A percentile compares a stretch with the other conserved stretches of the same genome.
Evolutionary conservation across 2,113 vertebrate species (phyloP).

Genomic region (Macrotus californicus): DNA sequence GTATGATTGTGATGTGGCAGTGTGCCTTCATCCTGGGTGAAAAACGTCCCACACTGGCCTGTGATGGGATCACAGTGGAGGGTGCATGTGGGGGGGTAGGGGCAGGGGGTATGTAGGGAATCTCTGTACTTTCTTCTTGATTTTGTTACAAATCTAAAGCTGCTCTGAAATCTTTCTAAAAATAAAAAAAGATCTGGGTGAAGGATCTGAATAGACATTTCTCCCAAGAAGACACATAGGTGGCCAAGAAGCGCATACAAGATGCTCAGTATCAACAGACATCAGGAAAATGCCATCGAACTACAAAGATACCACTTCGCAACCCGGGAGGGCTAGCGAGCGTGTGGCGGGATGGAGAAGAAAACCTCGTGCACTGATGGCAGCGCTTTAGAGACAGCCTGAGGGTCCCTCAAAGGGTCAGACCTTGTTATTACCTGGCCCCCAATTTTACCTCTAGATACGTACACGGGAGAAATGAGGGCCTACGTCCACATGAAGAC

Average conservation of each 20-base stretch:
- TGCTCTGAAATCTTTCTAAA: too few relatives aligned
- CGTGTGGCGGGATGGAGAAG: not conserved
- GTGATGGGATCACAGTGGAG: too few relatives aligned
- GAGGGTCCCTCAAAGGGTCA: not conserved
- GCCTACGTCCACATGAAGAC: not conserved
- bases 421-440: too few relatives aligned
- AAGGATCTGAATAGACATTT: not conserved
- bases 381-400: not conserved
- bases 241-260: too few relatives aligned
- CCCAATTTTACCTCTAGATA: not conserved
- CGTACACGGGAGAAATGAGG: not conserved
- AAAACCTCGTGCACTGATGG: not conserved
- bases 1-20: not conserved
- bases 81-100: not conserved
- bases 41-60: not conserved
- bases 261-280: not conserved
- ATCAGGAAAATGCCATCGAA: not conserved
- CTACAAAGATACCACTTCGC: not conserved
- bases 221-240: not conserved
- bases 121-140: not conserved
- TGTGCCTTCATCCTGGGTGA: not conserved
- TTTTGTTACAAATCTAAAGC: not conserved
- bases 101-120: not conserved
- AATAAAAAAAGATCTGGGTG: too few relatives aligned
- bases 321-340: too few relatives aligned